Conservation (phyloP, 2,113 vertebrate genomes). For the Oryzias woworae region DNA sequence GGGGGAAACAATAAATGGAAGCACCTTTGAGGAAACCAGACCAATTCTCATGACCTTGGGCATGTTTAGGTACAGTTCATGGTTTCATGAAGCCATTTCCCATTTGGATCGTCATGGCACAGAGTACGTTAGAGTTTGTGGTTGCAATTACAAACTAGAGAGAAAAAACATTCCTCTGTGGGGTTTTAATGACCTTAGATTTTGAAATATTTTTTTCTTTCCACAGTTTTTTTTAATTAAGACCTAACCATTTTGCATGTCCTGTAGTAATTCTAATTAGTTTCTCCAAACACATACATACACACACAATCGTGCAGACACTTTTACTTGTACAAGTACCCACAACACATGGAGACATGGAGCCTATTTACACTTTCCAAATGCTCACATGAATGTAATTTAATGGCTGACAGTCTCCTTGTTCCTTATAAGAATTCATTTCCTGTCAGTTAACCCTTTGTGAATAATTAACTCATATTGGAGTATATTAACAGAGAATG, state of each 20-base stretch:
- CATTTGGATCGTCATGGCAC: background rate
- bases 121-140: background rate
- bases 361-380: slow-evolving; percentile 47
- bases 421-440: slow-evolving; percentile 62
- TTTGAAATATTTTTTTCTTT: slow-evolving; percentile 25
- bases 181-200: slow-evolving; percentile 6
- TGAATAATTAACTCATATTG: slow-evolving; percentile 68
- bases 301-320: slow-evolving; percentile 7
- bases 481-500: slow-evolving; percentile 31
- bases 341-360: slow-evolving; percentile 31
- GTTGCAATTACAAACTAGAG: background rate
- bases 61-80: no score
- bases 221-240: slow-evolving; percentile 46
- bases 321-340: slow-evolving; percentile 1
- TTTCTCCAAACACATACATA: slow-evolving; percentile 19
- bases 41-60: no score
- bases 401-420: slow-evolving; percentile 38
- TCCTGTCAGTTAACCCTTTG: slow-evolving; percentile 48
- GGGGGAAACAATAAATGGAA: no score
- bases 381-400: slow-evolving; percentile 26
- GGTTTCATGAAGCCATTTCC: no score
- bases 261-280: slow-evolving; percentile 48
- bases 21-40: no score
- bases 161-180: slow-evolving; percentile 1
- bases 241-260: slow-evolving; percentile 52